These are phyloP conservation scores for Crioceris asparagi DNA, from an alignment of 2,888 invertebrate genomes.

Conservation along the genomic window DNA sequence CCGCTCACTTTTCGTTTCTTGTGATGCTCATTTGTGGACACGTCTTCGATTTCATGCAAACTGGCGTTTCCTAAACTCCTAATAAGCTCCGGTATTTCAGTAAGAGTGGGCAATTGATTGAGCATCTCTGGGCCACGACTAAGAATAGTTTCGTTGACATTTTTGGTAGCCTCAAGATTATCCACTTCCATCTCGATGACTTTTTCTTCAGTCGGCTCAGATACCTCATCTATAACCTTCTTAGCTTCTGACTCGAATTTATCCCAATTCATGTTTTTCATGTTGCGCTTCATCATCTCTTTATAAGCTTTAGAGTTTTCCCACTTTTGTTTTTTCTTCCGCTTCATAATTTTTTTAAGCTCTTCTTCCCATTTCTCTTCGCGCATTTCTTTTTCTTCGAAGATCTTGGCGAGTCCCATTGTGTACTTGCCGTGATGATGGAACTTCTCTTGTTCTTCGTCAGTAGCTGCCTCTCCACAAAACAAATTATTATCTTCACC, in stretches of 20 bases:
- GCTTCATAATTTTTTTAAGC: constrained; percentile 31
- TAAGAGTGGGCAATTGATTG: constrained; percentile 49
- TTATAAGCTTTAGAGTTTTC: constrained; percentile 43
- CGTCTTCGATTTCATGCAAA: constrained; percentile 44
- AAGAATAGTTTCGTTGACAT: constrained; percentile 49
- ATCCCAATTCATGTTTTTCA: constrained; percentile 55
- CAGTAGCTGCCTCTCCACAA: constrained; percentile 61
- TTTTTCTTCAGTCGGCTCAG: constrained; percentile 27
- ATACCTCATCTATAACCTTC: constrained; percentile 39
- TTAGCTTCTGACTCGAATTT: constrained; percentile 49
- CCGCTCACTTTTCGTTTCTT: constrained; percentile 28
- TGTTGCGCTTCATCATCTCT: constrained; percentile 51
- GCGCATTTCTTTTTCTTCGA: constrained; percentile 63
- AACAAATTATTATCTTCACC: constrained; percentile 43
- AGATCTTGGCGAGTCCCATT: constrained; percentile 59
- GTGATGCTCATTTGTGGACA: constrained; percentile 24
- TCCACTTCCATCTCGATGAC: constrained; percentile 42
- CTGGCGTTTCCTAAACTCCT: constrained; percentile 50
- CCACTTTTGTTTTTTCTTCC: constrained; percentile 32
- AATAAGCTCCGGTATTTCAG: constrained; percentile 53
- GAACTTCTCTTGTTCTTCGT: constrained; percentile 43
- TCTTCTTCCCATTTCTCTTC: constrained; percentile 53
- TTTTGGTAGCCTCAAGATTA: constrained; percentile 47
- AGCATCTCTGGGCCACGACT: constrained; percentile 42
- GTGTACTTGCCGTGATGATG: constrained; percentile 46